Evolutionary conservation across 2,888 invertebrate genomes (phyloP).

Genomic region (Rapana venosa): DNA sequence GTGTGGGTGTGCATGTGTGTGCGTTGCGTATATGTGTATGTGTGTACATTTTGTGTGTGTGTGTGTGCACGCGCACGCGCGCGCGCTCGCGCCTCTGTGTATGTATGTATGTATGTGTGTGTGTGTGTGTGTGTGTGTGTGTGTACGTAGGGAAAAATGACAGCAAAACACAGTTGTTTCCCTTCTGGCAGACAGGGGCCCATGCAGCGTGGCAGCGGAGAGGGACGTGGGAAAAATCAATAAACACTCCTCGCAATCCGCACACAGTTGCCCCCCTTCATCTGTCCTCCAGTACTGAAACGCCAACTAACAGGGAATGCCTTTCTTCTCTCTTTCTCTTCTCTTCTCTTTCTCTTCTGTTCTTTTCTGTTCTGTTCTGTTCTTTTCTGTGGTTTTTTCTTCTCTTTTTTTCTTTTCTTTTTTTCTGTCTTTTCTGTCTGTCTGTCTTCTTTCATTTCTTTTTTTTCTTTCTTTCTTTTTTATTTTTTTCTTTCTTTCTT

Average conservation of each 20-base stretch:
- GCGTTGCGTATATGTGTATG: neutral
- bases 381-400: neutral
- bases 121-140: neutral
- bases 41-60: neutral
- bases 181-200: conserved; percentile 8
- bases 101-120: neutral
- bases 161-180: conserved; percentile 31
- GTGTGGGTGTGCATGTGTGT: neutral
- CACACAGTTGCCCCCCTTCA: conserved; percentile 22
- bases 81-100: neutral
- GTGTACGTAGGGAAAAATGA: neutral
- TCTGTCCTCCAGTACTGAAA: neutral
- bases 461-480: neutral
- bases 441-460: neutral
- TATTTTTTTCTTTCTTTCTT: neutral
- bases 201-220: neutral
- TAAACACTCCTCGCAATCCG: neutral
- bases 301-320: neutral
- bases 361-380: neutral
- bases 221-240: conserved; percentile 7
- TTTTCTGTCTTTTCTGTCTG: neutral
- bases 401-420: too few relatives aligned
- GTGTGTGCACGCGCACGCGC: neutral
- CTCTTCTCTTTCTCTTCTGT: neutral
- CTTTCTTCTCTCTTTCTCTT: neutral